Base-by-base conservation (phyloP, 2,888 invertebrate species). In the Acronicta alni region DNA sequence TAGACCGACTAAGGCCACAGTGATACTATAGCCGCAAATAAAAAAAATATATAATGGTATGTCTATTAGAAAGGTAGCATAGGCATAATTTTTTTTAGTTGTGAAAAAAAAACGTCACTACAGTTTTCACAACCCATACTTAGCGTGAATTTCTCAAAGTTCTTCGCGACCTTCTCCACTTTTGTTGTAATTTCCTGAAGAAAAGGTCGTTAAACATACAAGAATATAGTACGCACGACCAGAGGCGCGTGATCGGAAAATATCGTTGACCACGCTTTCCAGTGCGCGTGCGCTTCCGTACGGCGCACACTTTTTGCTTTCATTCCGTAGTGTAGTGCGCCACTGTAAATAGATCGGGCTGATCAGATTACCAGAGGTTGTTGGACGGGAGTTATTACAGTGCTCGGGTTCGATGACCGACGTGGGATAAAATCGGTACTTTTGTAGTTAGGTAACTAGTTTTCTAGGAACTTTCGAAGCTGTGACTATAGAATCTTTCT, bases 211-310 rank as follows among this genome's bases (percentile, higher is more conserved):
- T 49, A 56, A 57, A n/a, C 51, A 63, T 45, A 67, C 46, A 47
- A 57, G 44, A 68, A 49, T 20, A 17, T 41, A 55, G 32, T 37
- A 47, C 72, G 68, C 68, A 67, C 73, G 73, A 47, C 37, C 41
- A 45, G 39, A 23, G 3, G 58, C 64, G 57, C 81, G 81, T 80
- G 82, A 78, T 77, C 76, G 77, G 73, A 73, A 82, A 77, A 70
- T 66, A 49, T 67, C 71, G 72, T 67, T 65, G 52, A 66, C 37
- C 57, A 70, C 77, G 65, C 84, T 84, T 85, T 85, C 84, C 80
- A 79, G 61, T 68, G 69, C 64, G 23, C 55, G 52, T 26, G 44
- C 35, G 47, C 38, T 67, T 64, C 54, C 67, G 61, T 26, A 52
- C 41, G 10, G 18, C 16, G 51, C 7, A 47, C 44, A 20, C 46